Base-by-base conservation (phyloP, 2,888 invertebrate species). In the Microctonus hyperodae region DNA sequence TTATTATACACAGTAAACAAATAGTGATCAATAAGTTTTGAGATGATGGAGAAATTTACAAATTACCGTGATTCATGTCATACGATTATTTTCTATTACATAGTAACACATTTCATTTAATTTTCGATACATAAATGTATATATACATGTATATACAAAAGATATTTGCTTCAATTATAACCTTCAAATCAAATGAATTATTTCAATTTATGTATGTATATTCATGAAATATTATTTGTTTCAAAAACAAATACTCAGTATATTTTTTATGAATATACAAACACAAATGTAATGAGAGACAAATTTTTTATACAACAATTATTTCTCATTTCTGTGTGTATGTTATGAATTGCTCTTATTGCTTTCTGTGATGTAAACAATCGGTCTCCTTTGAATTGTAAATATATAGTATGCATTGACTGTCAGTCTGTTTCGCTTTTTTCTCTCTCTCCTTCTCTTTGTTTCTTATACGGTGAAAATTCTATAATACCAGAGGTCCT, bases 361-460 rank as follows among this genome's bases (percentile, higher is more conserved):
- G 16, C 23, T 57, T 40, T 57, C n/a, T 35, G 50, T 61, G 22
- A 50, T 50, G 61, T 61, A 48, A 61, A 61, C 61, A 61, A 61
- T 61, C 61, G 13, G 48, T 22, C 16, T 16, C 13, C 33, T 61
- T 35, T 48, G 22, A 61, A 50, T 50, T 50, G 48, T 61, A 55
- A 31, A 31, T 23, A 31, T 16, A 20, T 28, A 16, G 22, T 61
- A 28, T 48, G 16, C 16, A 44, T 44, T 20, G 16, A 20, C 44
- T 44, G 16, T n/a, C 44, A 16, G 7, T 44, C 4, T 44, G 0
- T 7, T 35, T 35, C 20, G 7, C n/a, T 37, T 33, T 20, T 13
- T 13, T 11, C 13, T 22, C n/a, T 40, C 10, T 37, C 13, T n/a
- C 16, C 31, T 51, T 31, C 20, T 48, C 20, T 22, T 50, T 10